These are phyloP conservation scores for Acanthopleura granulata DNA, from an alignment of 2,888 invertebrate genomes.

Conservation along the genomic window DNA sequence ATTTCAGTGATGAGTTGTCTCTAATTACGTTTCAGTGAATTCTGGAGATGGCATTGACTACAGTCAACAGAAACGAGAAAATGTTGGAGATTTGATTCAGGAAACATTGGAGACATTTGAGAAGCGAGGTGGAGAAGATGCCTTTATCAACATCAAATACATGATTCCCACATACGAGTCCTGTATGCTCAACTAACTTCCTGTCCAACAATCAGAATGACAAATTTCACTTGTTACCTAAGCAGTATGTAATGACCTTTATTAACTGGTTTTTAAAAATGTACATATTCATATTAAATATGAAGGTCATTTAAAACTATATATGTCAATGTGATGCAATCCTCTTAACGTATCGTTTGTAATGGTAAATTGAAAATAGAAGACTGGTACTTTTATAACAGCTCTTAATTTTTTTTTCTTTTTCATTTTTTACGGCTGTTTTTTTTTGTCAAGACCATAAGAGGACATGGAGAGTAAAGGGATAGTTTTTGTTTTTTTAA, in stretches of 20 bases:
- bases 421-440: too few species aligned
- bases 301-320: too few species aligned
- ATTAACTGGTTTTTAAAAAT: too few species aligned
- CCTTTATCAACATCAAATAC: constrained; percentile 98
- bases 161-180: constrained; percentile 98
- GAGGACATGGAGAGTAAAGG: too few species aligned
- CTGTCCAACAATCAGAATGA: neutral
- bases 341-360: too few species aligned
- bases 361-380: too few species aligned
- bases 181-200: constrained; percentile 70
- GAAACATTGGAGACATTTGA: constrained; percentile 93
- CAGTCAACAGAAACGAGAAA: constrained; percentile 86
- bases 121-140: constrained; percentile 92
- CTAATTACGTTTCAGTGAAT: constrained; percentile 77
- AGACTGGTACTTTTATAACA: too few species aligned
- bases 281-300: too few species aligned
- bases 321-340: too few species aligned
- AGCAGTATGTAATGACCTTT: neutral
- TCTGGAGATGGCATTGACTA: constrained; percentile 92
- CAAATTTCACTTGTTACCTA: neutral
- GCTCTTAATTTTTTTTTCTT: too few species aligned
- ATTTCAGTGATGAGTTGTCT: constrained; percentile 8
- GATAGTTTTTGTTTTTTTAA: too few species aligned
- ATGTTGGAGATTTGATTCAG: constrained; percentile 90
- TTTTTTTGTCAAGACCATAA: too few species aligned